Evolutionary conservation across 2,113 vertebrate species (phyloP), one percentile per base, ranked within the genome.

Genomic region (Pseudolaguvia tuberculata): DNA sequence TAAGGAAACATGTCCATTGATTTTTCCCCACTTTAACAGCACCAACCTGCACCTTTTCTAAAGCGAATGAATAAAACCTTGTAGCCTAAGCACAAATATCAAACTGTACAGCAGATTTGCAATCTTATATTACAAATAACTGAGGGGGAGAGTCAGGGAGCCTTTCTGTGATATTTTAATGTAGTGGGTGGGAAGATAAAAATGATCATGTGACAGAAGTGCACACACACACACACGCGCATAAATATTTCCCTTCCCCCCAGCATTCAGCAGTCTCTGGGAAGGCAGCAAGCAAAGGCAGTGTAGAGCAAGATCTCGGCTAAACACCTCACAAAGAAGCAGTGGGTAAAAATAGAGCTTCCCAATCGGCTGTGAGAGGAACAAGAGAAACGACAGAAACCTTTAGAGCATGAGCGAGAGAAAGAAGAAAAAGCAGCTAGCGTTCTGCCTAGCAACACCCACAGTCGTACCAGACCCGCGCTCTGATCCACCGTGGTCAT

Each of bases 131-230:
- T 8, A 42, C 39, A 42, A 42, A 4, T 47, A 42, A 13, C 2
- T 3, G 29, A 53, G 10, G 39, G 18, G 39, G 57, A 75, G 12
- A 48, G 12, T 25, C 12, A 39, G 20, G n/a, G 29, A 35, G 27
- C 29, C 50, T 59, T 78, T n/a, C 25, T 6, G 12, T 58, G 65
- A 56, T n/a, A 20, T 21, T 2, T 27, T 51, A 50, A 74, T 52
- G 67, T 73, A 81, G 73, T 81, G 83, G 86, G 82, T 21, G 73
- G 83, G 86, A 88, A 85, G 82, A 85, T 83, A 87, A 87, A n/a
- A 85, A 84, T 73, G 80, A 88, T 88, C 87, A 88, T 76, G 77
- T 84, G 79, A 69, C 47, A 21, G 68, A 69, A 42, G 47, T 48
- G 65, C 72, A 53, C 72, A 35, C 57, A 52, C 57, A 39, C 52